Conservation (phyloP, 2,888 invertebrate species). For the Limnephilus rhombicus region DNA sequence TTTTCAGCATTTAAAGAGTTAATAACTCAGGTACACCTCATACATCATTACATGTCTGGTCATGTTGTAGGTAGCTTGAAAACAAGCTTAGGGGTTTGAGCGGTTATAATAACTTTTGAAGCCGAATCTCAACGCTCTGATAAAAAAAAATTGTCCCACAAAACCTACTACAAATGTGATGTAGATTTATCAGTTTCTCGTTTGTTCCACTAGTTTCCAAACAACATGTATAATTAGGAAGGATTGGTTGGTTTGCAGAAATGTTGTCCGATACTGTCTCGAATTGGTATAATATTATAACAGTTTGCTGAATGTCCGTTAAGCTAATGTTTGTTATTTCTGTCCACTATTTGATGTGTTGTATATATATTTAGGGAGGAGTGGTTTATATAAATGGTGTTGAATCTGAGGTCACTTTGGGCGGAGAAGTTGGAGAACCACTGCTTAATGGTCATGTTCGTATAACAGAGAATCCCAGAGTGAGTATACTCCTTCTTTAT, state of each 20-base stretch:
- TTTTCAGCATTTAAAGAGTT: too few relatives aligned
- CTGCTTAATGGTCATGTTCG: slow-evolving; percentile 80
- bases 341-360: slow-evolving; percentile 39
- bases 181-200: too few relatives aligned
- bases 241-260: background rate
- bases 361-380: slow-evolving; percentile 59
- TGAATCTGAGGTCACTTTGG: slow-evolving; percentile 68
- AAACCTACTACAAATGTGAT: too few relatives aligned
- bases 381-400: slow-evolving; percentile 65
- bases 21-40: too few relatives aligned
- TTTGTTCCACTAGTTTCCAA: too few relatives aligned
- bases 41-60: too few relatives aligned
- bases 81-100: too few relatives aligned
- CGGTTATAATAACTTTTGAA: too few relatives aligned
- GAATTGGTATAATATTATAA: background rate
- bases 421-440: slow-evolving; percentile 74
- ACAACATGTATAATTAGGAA: too few relatives aligned
- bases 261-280: background rate
- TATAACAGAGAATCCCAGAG: slow-evolving; percentile 84
- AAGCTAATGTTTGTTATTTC: background rate
- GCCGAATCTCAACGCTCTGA: too few relatives aligned
- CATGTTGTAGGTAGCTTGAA: too few relatives aligned
- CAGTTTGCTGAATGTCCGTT: background rate
- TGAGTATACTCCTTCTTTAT: slow-evolving; percentile 69
- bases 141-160: too few relatives aligned